Conservation (phyloP, 1,140 invertebrate species). For the Diachasma alloeum region DNA sequence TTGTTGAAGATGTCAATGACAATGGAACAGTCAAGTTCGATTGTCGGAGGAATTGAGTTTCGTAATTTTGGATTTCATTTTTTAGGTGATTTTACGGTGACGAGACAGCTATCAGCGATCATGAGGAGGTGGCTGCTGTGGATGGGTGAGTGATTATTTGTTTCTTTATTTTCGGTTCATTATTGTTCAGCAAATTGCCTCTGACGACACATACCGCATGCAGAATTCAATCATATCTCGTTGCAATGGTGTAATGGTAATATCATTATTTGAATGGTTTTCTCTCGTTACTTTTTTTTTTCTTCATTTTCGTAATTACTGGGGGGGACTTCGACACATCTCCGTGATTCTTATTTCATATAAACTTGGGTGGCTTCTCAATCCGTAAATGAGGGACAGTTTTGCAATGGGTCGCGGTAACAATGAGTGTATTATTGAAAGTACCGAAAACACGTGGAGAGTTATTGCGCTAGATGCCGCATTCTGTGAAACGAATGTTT, state of each 20-base stretch:
- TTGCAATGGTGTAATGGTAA: neutral
- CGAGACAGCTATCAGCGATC: constrained; percentile 46
- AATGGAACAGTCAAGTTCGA: neutral
- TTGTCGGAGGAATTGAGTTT: neutral
- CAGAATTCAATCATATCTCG: neutral
- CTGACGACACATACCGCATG: neutral
- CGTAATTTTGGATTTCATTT: neutral
- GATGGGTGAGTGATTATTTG: constrained; percentile 49
- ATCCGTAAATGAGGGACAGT: constrained; percentile 8
- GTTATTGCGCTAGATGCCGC: neutral
- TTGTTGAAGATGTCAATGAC: constrained; percentile 18
- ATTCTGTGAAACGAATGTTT: constrained; percentile 7
- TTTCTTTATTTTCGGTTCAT: neutral
- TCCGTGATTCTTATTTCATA: neutral
- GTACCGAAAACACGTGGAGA: neutral
- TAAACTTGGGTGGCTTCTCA: neutral
- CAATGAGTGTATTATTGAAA: constrained; percentile 22
- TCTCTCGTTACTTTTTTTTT: neutral
- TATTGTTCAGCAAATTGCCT: neutral
- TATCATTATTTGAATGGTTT: neutral
- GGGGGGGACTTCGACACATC: neutral
- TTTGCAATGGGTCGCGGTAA: constrained; percentile 27
- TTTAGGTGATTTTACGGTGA: constrained; percentile 24
- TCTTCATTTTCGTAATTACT: neutral
- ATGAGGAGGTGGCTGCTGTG: constrained; percentile 57